A percentile compares a stretch with the other conserved stretches of the same genome.
These are phyloP conservation scores for Melinaea marsaeus DNA, from an alignment of 2,888 invertebrate species.

Conservation along the genomic window DNA sequence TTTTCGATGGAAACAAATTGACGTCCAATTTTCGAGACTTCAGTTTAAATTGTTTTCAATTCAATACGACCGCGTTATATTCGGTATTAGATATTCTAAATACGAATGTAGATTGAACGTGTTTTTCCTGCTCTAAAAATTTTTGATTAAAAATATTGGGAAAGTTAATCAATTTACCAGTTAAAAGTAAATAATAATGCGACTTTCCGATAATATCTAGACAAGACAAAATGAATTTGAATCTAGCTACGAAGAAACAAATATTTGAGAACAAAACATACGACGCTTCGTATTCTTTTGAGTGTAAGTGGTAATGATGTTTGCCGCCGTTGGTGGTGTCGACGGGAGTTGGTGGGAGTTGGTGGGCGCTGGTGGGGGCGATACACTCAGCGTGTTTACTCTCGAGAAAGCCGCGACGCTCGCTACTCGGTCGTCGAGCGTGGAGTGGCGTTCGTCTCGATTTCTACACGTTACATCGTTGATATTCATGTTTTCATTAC, in stretches of 20 bases:
- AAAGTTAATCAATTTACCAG: no score
- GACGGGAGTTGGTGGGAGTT: neutral
- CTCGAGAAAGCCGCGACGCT: constrained; percentile 11
- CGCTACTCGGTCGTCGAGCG: constrained; percentile 10
- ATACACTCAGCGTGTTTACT: constrained; percentile 13
- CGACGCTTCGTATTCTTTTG: constrained; percentile 10
- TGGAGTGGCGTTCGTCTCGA: constrained; percentile 27
- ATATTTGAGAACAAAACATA: neutral
- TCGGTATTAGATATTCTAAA: neutral
- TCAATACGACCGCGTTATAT: neutral
- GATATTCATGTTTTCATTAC: constrained; percentile 14
- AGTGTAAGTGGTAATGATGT: constrained; percentile 12
- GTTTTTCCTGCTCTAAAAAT: neutral
- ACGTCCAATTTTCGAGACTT: neutral
- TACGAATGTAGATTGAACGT: neutral
- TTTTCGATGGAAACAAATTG: neutral
- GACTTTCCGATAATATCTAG: no score
- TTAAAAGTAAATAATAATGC: no score
- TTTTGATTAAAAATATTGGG: no score
- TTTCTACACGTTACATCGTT: constrained; percentile 10
- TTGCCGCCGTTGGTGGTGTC: neutral
- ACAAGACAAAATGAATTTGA: no score
- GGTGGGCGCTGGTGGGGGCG: constrained; percentile 12
- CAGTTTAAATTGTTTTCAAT: constrained; percentile 1
- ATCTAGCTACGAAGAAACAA: no score